Conservation (phyloP, 1,140 invertebrate species). For the Platyura marginata region DNA sequence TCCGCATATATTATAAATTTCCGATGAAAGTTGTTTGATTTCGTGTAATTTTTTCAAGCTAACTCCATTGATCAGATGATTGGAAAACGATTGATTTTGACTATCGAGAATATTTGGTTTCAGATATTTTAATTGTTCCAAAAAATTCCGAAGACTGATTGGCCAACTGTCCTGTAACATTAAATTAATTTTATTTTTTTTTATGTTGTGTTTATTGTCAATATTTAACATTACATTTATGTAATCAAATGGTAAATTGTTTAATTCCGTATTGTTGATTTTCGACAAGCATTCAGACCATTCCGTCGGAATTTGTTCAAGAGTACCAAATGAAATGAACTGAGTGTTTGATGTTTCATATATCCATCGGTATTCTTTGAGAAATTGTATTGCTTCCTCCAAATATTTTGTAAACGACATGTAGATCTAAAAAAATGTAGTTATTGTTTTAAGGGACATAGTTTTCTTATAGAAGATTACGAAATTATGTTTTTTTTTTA, state of each 20-base stretch:
- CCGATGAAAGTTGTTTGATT: slow-evolving; percentile 35
- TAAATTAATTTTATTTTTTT: too few species aligned
- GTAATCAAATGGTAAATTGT: neutral
- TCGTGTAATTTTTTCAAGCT: slow-evolving; percentile 47
- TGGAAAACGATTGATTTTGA: too few species aligned
- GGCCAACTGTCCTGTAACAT: neutral
- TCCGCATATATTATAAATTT: slow-evolving; percentile 34
- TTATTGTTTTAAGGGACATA: too few species aligned
- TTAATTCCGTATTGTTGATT: slow-evolving; percentile 22
- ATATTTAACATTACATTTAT: slow-evolving; percentile 2
- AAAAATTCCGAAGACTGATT: slow-evolving; percentile 11
- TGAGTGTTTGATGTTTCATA: slow-evolving; percentile 45
- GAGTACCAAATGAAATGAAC: slow-evolving; percentile 32
- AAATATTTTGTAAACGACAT: slow-evolving; percentile 31
- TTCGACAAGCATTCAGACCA: slow-evolving; percentile 28
- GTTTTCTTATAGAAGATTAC: too few species aligned
- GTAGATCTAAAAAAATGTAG: too few species aligned
- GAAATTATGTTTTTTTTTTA: too few species aligned
- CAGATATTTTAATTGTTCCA: slow-evolving; percentile 1
- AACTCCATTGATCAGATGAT: slow-evolving; percentile 5
- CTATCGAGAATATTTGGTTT: too few species aligned
- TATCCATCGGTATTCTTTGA: slow-evolving; percentile 41
- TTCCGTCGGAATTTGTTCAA: slow-evolving; percentile 32
- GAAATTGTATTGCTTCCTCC: slow-evolving; percentile 30
- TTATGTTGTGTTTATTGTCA: too few species aligned